Evolutionary conservation across 2,888 invertebrate genomes (phyloP), one percentile per base, ranked within the genome.

Genomic region (Eilema caniola): DNA sequence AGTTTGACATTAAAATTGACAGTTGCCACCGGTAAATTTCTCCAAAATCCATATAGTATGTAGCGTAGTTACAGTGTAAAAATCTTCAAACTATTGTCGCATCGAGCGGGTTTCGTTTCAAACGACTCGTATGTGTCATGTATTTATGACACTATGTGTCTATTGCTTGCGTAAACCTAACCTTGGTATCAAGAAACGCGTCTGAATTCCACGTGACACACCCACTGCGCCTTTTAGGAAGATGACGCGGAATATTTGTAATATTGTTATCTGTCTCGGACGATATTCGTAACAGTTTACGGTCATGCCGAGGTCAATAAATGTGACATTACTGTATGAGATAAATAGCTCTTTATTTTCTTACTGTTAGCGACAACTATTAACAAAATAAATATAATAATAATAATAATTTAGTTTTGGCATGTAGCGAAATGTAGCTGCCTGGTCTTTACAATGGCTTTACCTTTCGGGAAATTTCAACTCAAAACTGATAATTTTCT

Each of bases 101-200:
- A 14, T 12, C 8, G 5, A 28, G 28, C 5, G 28, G 10, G 31
- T 62, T 20, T 37, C 31, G 20, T 33, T 23, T 20, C 62, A 10
- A 62, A 12, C 11, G 66, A 76, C 47, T 70, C 71, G 67, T 63
- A 66, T 53, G 66, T 64, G 67, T 53, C n/a, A 74, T 70, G 53
- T 64, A 66, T 69, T 57, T 57, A 33, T 59, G 57, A 33, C 11
- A 66, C 28, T 25, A 63, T 56, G 11, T 33, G 57, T 37, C 67
- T 76, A 74, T 65, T 72, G 70, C 62, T 79, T 77, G 73, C 77
- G 83, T 83, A 77, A 77, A 80, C 57, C 74, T 80, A 77, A 75
- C 83, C 83, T 82, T 82, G 83, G 70, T 73, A 73, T 57, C 25
- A 71, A 73, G 67, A 69, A 68, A 70, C 66, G 69, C 71, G 73